A percentile compares a stretch with the other conserved stretches of the same genome.
Conservation (phyloP, 2,797 vertebrate species). For the Danio tinwini region DNA sequence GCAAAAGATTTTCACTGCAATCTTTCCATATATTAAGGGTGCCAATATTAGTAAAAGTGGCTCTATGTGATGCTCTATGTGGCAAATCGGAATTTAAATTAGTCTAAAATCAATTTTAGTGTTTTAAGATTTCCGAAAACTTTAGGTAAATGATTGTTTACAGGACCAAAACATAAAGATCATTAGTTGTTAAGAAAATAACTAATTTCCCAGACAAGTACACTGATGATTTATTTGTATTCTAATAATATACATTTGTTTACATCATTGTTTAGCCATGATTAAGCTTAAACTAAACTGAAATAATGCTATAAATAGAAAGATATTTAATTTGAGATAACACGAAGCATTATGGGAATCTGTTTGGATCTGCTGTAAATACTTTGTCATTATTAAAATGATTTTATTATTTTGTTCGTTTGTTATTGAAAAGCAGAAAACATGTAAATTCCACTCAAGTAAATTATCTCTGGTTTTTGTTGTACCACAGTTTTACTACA, state of each 20-base stretch:
- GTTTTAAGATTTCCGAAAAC: constrained; percentile 1
- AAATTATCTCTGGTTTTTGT: background rate
- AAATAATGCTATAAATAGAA: constrained; percentile 1
- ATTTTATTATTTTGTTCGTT: background rate
- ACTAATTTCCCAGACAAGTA: background rate
- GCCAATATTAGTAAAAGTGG: no score
- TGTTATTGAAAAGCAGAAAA: background rate
- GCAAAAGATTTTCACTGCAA: no score
- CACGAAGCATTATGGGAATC: background rate
- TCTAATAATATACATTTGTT: background rate
- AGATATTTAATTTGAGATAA: constrained; percentile 3
- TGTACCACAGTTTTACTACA: no score
- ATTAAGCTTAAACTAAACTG: background rate
- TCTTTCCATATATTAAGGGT: no score
- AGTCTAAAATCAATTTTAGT: background rate
- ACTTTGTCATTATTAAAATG: constrained; percentile 1
- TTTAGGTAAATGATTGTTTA: background rate
- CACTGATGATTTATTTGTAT: background rate
- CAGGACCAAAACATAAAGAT: constrained; percentile 16
- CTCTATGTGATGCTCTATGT: no score
- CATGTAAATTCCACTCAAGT: background rate
- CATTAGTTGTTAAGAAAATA: background rate
- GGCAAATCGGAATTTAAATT: background rate
- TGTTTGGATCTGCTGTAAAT: background rate
- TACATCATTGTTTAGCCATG: background rate